Percentiles rank a stretch among this genome's conserved stretches.
These are phyloP conservation scores for Xerus rutilus DNA, from an alignment of 2,797 vertebrate genomes.

Conservation along the genomic window DNA sequence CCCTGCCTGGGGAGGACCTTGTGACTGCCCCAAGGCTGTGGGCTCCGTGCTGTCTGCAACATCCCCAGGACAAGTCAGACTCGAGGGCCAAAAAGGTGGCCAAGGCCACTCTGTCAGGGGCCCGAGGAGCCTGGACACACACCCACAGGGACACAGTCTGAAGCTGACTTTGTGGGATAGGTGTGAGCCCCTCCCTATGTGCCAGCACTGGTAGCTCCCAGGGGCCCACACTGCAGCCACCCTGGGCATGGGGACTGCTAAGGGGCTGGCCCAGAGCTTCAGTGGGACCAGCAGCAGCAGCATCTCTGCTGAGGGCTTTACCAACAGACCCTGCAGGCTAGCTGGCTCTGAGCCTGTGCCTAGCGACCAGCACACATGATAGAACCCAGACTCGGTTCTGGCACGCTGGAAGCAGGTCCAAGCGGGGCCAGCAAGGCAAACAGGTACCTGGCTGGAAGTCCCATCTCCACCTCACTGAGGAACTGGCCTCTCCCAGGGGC, in stretches of 20 bases:
- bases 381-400: background rate
- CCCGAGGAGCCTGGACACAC: background rate
- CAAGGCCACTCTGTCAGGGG: background rate
- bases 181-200: background rate
- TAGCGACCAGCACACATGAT: background rate
- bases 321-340: background rate
- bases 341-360: background rate
- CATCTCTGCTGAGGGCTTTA: background rate
- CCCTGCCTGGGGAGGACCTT: background rate
- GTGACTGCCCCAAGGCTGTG: background rate
- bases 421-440: background rate
- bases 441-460: background rate
- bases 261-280: no score
- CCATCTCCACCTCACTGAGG: background rate
- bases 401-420: background rate
- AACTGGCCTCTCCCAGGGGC: background rate
- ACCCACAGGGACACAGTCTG: no score
- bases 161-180: background rate
- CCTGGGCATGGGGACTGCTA: background rate
- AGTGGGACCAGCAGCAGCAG: background rate
- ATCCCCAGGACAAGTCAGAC: background rate
- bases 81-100: background rate
- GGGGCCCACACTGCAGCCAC: background rate
- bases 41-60: background rate
- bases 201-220: background rate